Conservation (phyloP, 2,888 invertebrate genomes). For the Plagiodera versicolora region DNA sequence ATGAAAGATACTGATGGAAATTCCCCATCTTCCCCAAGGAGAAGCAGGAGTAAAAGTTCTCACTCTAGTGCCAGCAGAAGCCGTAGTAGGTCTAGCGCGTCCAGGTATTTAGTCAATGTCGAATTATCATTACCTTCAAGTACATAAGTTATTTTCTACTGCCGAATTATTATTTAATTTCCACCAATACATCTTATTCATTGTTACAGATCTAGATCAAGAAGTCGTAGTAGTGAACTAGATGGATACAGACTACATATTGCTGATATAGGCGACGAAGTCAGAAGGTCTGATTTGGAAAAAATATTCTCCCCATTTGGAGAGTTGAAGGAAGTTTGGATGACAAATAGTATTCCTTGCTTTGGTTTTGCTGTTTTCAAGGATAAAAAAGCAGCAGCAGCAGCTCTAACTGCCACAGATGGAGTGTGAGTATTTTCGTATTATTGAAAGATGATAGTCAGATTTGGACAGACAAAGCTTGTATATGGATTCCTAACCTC, state of each 20-base stretch:
- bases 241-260: conserved; percentile 58
- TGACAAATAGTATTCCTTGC: conserved; percentile 62
- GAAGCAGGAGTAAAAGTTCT: conserved; percentile 48
- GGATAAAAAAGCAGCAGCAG: conserved; percentile 58
- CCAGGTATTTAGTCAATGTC: conserved; percentile 21
- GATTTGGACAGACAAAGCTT: too few relatives aligned
- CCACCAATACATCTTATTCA: not conserved
- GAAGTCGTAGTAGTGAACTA: conserved; percentile 50
- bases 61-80: conserved; percentile 44
- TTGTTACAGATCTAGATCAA: conserved; percentile 46
- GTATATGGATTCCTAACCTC: too few relatives aligned
- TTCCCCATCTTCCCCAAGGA: conserved; percentile 40
- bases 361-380: conserved; percentile 64
- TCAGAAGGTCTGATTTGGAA: conserved; percentile 58
- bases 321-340: conserved; percentile 60
- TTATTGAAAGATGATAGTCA: not conserved
- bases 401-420: conserved; percentile 55
- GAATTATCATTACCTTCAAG: not conserved
- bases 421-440: conserved; percentile 54
- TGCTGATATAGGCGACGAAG: conserved; percentile 59
- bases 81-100: conserved; percentile 33
- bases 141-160: too few relatives aligned
- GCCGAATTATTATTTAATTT: too few relatives aligned
- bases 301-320: conserved; percentile 60
- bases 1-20: conserved; percentile 48